Percentiles rank a stretch among this genome's conserved stretches.
Conservation (phyloP, 2,888 invertebrate species). For the Lymantria monacha region DNA sequence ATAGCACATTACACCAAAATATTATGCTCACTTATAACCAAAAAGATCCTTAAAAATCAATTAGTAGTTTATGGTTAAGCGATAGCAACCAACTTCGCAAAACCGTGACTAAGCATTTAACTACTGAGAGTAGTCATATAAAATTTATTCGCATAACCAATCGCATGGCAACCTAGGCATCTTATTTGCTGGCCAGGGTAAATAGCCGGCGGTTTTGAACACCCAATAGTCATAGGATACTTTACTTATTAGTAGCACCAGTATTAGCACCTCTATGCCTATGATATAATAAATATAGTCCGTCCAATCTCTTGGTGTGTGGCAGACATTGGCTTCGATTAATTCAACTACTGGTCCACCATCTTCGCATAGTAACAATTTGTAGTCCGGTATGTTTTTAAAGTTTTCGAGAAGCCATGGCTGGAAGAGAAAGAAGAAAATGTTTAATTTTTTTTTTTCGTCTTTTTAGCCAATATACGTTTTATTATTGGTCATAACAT, state of each 20-base stretch:
- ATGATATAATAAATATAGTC: slow-evolving; percentile 94
- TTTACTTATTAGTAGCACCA: slow-evolving; percentile 85
- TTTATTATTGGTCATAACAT: too few relatives aligned
- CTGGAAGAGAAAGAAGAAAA: slow-evolving; percentile 59
- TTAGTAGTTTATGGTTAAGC: not conserved
- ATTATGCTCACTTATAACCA: too few relatives aligned
- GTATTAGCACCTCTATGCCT: slow-evolving; percentile 86
- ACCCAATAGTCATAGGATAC: slow-evolving; percentile 94
- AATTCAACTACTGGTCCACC: slow-evolving; percentile 87
- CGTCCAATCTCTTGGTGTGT: slow-evolving; percentile 90
- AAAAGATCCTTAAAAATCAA: too few relatives aligned
- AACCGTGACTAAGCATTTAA: too few relatives aligned
- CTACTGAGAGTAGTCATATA: not conserved
- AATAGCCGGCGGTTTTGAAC: slow-evolving; percentile 92
- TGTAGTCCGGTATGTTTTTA: slow-evolving; percentile 87
- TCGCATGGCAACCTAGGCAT: slow-evolving; percentile 96
- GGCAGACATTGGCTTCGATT: slow-evolving; percentile 87
- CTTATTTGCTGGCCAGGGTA: slow-evolving; percentile 95
- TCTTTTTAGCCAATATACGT: too few relatives aligned
- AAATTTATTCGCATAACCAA: slow-evolving; percentile 88
- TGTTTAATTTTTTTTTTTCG: too few relatives aligned
- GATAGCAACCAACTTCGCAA: not conserved
- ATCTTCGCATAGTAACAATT: slow-evolving; percentile 87
- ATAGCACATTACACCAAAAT: too few relatives aligned
- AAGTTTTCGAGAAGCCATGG: slow-evolving; percentile 88